Conservation (phyloP, 2,888 invertebrate species). For the Odontothrips loti region DNA sequence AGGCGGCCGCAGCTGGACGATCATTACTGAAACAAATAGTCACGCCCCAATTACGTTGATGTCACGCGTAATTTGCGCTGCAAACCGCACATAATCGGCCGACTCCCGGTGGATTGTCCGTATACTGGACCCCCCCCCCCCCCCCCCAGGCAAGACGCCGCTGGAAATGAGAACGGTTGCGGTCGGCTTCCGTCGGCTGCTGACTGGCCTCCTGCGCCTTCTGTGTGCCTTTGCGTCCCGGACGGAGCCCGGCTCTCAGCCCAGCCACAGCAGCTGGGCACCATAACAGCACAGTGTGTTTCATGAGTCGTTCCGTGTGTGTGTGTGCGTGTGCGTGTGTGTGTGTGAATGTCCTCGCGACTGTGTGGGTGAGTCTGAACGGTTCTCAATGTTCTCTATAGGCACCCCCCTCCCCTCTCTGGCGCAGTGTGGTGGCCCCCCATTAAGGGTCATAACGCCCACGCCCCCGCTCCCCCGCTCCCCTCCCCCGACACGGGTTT, state of each 20-base stretch:
- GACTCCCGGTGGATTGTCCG: too few relatives aligned
- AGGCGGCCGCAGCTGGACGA: too few relatives aligned
- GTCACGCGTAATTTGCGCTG: too few relatives aligned
- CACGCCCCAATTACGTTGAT: too few relatives aligned
- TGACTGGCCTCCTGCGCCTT: too few relatives aligned
- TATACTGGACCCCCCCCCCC: background rate
- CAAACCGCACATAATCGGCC: too few relatives aligned
- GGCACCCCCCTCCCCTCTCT: background rate
- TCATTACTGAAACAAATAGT: too few relatives aligned
- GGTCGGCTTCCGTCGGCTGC: background rate
- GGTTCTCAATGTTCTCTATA: constrained; percentile 16
- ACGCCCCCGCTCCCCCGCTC: background rate
- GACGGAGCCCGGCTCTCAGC: too few relatives aligned
- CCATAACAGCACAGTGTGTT: constrained; percentile 8
- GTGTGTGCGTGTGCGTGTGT: background rate
- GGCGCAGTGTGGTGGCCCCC: background rate
- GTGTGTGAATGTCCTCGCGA: background rate
- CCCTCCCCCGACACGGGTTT: too few relatives aligned
- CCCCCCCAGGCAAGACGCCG: background rate
- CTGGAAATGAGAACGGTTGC: background rate
- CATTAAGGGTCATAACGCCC: constrained; percentile 13
- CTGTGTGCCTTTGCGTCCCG: too few relatives aligned
- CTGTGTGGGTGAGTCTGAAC: background rate
- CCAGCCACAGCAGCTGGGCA: background rate
- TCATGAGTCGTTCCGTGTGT: background rate